phyloP scores from a whole-genome alignment of 2,888 invertebrate genomes.

The Allygus modestus region DNA sequence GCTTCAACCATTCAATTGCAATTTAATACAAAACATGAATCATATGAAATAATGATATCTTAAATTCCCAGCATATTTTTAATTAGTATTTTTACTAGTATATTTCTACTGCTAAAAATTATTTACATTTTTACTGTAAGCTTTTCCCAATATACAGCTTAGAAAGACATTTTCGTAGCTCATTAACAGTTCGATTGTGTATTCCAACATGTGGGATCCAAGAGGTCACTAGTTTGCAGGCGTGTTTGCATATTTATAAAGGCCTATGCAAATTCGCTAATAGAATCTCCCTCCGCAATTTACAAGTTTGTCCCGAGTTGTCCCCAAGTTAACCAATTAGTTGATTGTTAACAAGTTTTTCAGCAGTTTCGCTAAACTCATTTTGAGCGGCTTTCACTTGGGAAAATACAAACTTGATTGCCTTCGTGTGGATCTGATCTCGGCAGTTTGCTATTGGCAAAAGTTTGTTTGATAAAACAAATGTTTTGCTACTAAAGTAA shows the following conservation, averaged over 20 bases:
- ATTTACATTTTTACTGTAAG: no score
- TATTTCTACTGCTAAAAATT: no score
- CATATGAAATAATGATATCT: no score
- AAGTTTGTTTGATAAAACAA: not conserved
- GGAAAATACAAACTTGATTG: slow-evolving; percentile 12
- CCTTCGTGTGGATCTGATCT: not conserved
- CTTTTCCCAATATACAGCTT: not conserved
- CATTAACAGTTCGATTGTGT: not conserved
- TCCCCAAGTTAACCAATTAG: slow-evolving; percentile 43
- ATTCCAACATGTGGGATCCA: slow-evolving; percentile 14
- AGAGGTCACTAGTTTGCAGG: not conserved
- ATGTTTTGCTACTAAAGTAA: not conserved
- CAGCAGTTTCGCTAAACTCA: slow-evolving; percentile 30
- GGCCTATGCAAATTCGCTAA: slow-evolving; percentile 39
- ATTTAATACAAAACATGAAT: no score
- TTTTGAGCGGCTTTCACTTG: slow-evolving; percentile 25
- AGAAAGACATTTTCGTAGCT: not conserved
- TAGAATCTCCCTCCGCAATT: slow-evolving; percentile 32
- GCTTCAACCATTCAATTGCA: no score
- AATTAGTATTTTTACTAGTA: no score
- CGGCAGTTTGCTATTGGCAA: not conserved
- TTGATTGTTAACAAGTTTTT: slow-evolving; percentile 43
- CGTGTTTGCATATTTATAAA: slow-evolving; percentile 40
- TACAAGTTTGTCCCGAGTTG: slow-evolving; percentile 35
- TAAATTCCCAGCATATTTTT: no score